phyloP scores from a whole-genome alignment of 1,140 invertebrate species.

The Telenomus remus region DNA sequence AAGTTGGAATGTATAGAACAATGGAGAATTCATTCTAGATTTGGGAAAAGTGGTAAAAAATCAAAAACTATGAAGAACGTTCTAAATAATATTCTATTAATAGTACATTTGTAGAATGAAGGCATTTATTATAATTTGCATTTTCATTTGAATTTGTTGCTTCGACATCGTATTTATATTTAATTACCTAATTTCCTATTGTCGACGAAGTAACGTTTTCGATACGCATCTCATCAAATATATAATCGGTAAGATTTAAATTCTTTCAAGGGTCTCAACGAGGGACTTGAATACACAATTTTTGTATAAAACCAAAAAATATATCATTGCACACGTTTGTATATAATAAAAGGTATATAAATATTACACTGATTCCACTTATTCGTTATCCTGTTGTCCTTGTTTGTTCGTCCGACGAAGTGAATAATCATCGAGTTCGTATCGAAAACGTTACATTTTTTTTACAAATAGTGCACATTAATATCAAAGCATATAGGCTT shows the following conservation, averaged over 20 bases:
- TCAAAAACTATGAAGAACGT: conserved; percentile 51
- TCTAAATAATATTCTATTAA: conserved; percentile 60
- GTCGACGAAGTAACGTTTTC: conserved; percentile 53
- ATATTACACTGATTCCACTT: conserved; percentile 27
- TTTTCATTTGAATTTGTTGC: conserved; percentile 54
- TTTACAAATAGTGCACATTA: conserved; percentile 54
- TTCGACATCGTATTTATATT: conserved; percentile 55
- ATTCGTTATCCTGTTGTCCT: too few species aligned
- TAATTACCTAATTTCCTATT: conserved; percentile 54
- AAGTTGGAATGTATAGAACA: too few species aligned
- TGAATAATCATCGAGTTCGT: neutral
- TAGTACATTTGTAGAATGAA: conserved; percentile 57
- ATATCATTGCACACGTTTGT: conserved; percentile 26
- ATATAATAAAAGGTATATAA: conserved; percentile 47
- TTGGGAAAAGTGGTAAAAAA: neutral
- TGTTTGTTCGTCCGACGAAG: too few species aligned
- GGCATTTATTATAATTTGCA: conserved; percentile 59
- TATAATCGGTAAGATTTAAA: conserved; percentile 13
- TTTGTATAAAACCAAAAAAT: conserved; percentile 53
- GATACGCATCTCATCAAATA: conserved; percentile 29
- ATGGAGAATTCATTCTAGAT: too few species aligned
- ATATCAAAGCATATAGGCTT: conserved; percentile 54
- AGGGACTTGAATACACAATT: conserved; percentile 30
- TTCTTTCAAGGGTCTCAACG: conserved; percentile 29
- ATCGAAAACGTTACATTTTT: conserved; percentile 54